These are phyloP conservation scores for Montipora efflorescens DNA, from an alignment of 64 coral and sea anemone species.

Conservation along the genomic window DNA sequence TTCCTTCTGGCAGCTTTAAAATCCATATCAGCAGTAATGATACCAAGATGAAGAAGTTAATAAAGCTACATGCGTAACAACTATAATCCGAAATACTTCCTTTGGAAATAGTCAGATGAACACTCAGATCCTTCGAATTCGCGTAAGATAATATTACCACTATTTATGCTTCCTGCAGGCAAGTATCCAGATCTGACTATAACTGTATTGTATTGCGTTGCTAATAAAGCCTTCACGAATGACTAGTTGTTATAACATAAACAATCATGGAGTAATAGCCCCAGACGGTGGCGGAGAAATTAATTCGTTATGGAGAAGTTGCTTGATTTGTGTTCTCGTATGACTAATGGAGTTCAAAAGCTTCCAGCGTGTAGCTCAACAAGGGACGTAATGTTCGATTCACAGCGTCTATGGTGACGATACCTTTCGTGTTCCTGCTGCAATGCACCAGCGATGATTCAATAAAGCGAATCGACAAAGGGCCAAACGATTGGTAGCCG, in stretches of 20 bases:
- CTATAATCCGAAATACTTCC: constrained; percentile 31
- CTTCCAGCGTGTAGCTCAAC: not conserved
- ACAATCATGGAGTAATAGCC: not conserved
- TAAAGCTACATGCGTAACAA: not conserved
- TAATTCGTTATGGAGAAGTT: not conserved
- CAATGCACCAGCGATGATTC: not conserved
- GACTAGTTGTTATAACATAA: too few relatives aligned
- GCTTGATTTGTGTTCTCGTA: not conserved
- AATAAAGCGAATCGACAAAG: not conserved
- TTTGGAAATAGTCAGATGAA: not conserved
- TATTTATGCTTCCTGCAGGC: not conserved
- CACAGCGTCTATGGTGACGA: not conserved
- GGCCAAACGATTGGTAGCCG: too few relatives aligned
- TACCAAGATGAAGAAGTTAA: not conserved
- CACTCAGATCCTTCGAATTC: not conserved
- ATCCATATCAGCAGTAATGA: constrained; percentile 18
- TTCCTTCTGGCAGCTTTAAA: constrained; percentile 57
- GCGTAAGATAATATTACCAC: not conserved
- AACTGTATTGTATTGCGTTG: too few relatives aligned
- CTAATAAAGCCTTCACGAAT: not conserved
- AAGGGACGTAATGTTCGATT: not conserved
- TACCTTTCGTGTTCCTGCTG: not conserved
- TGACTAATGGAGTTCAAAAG: not conserved
- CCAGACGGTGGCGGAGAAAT: not conserved
- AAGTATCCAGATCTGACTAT: too few relatives aligned